Base-by-base conservation (phyloP, 1,140 invertebrate genomes). In the Musca domestica region DNA sequence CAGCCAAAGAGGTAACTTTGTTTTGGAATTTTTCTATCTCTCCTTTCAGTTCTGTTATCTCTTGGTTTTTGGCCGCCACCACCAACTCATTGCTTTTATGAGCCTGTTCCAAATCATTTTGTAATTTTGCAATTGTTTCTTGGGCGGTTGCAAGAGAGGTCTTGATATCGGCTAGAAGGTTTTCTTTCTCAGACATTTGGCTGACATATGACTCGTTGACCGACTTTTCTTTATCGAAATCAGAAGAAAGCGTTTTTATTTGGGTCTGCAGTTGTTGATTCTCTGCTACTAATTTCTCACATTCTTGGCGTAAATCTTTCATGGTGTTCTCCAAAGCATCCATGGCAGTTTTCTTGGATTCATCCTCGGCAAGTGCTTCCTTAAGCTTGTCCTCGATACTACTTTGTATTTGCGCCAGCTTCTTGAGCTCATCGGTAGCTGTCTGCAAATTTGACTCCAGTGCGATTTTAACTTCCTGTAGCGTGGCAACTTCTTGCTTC, bases 351-450 rank as follows among this genome's bases (percentile, higher is more conserved):
- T 46, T 10, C 20, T 49, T 61, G 5, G 58, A 52, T 5, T 41
- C 17, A 22, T 69, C 68, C 27, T 23, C 27, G 3, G 23, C 34
- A 14, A 41, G 23, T 2, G 91, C 87, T 78, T 93, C 94, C 72
- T 91, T 88, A 74, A 86, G 88, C 73, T 94, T 91, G 71, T 94
- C 92, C 72, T 95, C 93, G 61, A 95, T 74, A 72, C 90, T 88
- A 30, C 85, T 82, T 41, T 82, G 75, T 4, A 95, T 34, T 27
- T 70, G 49, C 9, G 67, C 17, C 2, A 67, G 27, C 5, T 67
- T 64, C 25, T 70, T 64, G n/a, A 74, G 68, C 52, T 79, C 76
- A n/a, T 66, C 69, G 22, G 82, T 77, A 9, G 76, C 73, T 56
- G 77, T 77, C 7, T 75, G 75, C 48, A 81, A 74, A 67, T 84